Evolutionary conservation across 2,888 invertebrate genomes (phyloP), one percentile per base, ranked within the genome.

Genomic region (Drosophila barbarae): DNA sequence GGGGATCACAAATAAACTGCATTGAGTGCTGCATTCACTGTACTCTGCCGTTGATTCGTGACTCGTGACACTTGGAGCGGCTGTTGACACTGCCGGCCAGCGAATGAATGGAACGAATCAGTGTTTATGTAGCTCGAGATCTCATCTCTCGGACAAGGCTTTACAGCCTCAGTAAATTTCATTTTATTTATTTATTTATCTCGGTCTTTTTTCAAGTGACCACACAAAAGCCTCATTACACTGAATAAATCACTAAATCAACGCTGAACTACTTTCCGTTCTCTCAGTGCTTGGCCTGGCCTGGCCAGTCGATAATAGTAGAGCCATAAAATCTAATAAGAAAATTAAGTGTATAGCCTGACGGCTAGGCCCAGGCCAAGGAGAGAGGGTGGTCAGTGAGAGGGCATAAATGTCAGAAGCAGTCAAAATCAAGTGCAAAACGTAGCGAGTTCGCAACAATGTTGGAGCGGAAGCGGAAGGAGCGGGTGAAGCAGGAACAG

Each of bases 321-420:
- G 34, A 75, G 77, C 59, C 76, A 85, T 85, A 83, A 85, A 77
- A 70, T 74, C 68, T 59, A 75, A 66, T 73, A 72, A 72, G 70
- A 72, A 83, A 79, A 72, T 73, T 75, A 75, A 79, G 72, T 81
- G 70, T 59, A 73, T 66, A 30, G 59, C 69, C 61, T 32, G 64
- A 35, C 44, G 64, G 36, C 47, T 46, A 51, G 12, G 18, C 18
- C 39, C 38, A 18, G 15, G 32, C 23, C 9, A 15, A 26, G 26
- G 13, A 26, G 28, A 53, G 21, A 15, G 36, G n/a, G 28, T 6
- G 53, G 15, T 35, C 58, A 56, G 35, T 59, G 34, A 50, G 66
- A 66, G 80, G 59, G 61, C 77, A 83, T 81, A 77, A 83, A 81
- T 85, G 84, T 80, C 85, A 83, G 77, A 66, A 77, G 68, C 85